phyloP scores from a whole-genome alignment of 2,113 vertebrate genomes.

The Rhabdornis inornatus region DNA sequence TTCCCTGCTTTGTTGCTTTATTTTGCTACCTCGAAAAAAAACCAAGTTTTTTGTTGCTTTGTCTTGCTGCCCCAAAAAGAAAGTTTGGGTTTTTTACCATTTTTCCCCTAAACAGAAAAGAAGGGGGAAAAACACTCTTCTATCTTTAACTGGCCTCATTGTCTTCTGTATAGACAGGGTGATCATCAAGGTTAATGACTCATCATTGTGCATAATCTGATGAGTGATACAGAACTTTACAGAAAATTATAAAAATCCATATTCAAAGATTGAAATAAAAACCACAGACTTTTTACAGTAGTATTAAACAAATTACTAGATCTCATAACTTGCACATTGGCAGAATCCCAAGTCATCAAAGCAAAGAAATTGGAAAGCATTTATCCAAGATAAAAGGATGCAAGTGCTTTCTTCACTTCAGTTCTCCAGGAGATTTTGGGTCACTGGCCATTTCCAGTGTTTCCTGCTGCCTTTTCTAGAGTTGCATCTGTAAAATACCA shows the following conservation, averaged over 20 bases:
- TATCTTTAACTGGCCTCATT: not conserved
- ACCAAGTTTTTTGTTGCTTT: not conserved
- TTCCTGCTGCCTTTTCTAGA: not conserved
- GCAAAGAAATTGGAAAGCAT: not conserved
- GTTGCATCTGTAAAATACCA: not conserved
- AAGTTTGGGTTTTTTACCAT: not conserved
- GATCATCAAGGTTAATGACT: slow-evolving; percentile 12
- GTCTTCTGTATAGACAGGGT: not conserved
- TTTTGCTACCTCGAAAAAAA: not conserved
- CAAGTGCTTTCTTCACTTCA: not conserved
- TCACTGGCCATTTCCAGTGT: not conserved
- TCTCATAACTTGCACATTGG: not conserved
- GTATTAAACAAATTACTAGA: not conserved
- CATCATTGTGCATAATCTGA: not conserved
- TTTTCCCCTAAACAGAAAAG: not conserved
- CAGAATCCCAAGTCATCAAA: not conserved
- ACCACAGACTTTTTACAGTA: not conserved
- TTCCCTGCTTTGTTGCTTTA: not conserved
- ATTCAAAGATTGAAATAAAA: not conserved
- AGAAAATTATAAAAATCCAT: not conserved
- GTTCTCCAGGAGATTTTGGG: not conserved
- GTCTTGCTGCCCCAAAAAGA: not conserved
- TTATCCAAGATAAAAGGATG: not conserved
- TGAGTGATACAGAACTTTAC: not conserved
- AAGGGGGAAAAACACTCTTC: not conserved